Conservation (phyloP, 2,113 vertebrate genomes). For the Sclerurus mexicanus region DNA sequence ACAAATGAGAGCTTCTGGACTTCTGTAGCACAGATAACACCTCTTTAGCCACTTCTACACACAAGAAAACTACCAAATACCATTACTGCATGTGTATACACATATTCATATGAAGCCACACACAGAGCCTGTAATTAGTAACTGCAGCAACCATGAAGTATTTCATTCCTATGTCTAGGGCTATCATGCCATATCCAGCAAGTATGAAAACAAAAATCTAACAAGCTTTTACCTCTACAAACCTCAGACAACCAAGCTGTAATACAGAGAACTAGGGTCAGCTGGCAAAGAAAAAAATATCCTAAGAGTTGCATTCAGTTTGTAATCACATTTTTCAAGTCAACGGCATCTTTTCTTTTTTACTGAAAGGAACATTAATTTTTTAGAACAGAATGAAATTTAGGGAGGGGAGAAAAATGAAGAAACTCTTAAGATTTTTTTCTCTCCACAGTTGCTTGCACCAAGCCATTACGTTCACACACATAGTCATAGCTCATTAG, state of each 20-base stretch:
- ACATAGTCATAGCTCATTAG: background rate
- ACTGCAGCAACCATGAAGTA: background rate
- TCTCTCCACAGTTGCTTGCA: background rate
- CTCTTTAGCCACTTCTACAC: background rate
- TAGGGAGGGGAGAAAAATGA: background rate
- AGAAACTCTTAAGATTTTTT: background rate
- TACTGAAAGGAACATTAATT: background rate
- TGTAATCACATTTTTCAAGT: background rate
- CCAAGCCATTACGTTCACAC: background rate
- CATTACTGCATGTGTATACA: rapidly evolving
- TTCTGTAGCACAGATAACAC: background rate
- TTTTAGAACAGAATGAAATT: background rate
- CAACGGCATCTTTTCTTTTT: background rate
- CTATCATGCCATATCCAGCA: background rate
- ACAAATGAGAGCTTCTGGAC: background rate
- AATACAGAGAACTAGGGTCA: background rate
- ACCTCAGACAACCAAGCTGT: background rate
- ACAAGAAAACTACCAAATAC: background rate
- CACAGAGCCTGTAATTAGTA: background rate
- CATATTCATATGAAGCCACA: rapidly evolving
- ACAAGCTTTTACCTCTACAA: background rate
- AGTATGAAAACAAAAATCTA: background rate
- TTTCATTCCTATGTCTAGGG: background rate
- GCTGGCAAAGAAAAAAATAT: background rate
- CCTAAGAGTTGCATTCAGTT: background rate